Conservation (phyloP, 2,888 invertebrate genomes). For the Brachypterus glaber region DNA sequence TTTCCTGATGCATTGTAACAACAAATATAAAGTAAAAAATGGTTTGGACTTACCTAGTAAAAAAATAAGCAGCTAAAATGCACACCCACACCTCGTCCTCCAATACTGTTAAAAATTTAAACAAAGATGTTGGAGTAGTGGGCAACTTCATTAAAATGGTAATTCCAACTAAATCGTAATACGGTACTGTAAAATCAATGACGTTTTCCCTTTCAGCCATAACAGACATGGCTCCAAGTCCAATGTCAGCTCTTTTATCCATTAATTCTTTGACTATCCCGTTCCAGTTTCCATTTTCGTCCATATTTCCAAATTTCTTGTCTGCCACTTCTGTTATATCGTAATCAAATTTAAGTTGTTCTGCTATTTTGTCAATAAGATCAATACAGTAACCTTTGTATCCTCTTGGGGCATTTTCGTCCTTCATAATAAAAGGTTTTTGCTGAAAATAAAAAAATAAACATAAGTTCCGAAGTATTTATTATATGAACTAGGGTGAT, state of each 20-base stretch:
- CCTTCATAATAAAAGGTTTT: slow-evolving; percentile 72
- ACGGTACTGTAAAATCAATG: slow-evolving; percentile 96
- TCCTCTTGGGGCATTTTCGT: slow-evolving; percentile 54
- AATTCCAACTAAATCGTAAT: slow-evolving; percentile 95
- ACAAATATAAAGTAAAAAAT: too few species aligned
- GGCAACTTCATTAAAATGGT: slow-evolving; percentile 93
- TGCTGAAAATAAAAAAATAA: slow-evolving; percentile 58
- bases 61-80: slow-evolving; percentile 89
- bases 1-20: too few species aligned
- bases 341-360: slow-evolving; percentile 81
- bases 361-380: slow-evolving; percentile 76
- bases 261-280: slow-evolving; percentile 39
- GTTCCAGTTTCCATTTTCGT: slow-evolving; percentile 65
- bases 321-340: slow-evolving; percentile 75
- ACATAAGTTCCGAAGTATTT: too few species aligned
- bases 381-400: slow-evolving; percentile 91
- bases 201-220: slow-evolving; percentile 97
- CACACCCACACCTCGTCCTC: slow-evolving; percentile 96
- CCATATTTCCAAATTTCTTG: slow-evolving; percentile 80
- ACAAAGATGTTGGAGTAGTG: slow-evolving; percentile 80
- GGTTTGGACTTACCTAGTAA: slow-evolving; percentile 59
- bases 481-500: too few species aligned
- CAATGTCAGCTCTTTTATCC: slow-evolving; percentile 78
- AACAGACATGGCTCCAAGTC: slow-evolving; percentile 85
- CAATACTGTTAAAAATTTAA: slow-evolving; percentile 92